Conservation (phyloP, 2,888 invertebrate species). For the Cylindroiulus punctatus region DNA sequence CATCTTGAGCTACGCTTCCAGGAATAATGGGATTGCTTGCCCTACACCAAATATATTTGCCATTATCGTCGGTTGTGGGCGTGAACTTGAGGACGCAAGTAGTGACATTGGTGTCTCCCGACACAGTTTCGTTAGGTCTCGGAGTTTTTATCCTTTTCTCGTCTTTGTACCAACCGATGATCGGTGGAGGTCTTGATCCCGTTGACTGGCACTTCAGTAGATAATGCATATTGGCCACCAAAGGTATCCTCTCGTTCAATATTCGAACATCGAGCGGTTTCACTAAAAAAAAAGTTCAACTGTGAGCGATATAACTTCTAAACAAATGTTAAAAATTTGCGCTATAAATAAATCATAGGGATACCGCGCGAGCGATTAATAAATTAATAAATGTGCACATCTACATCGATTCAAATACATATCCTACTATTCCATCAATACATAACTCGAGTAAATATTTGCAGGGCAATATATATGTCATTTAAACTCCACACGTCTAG, state of each 20-base stretch:
- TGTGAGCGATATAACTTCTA: too few species aligned
- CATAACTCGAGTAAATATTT: too few species aligned
- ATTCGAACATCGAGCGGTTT: constrained; percentile 83
- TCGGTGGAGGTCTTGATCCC: constrained; percentile 86
- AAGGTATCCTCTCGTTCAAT: constrained; percentile 81
- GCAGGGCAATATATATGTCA: too few species aligned
- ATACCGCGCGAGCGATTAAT: too few species aligned
- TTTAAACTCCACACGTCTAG: too few species aligned
- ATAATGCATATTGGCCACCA: constrained; percentile 84
- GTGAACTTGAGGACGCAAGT: constrained; percentile 61
- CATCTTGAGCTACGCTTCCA: constrained; percentile 61
- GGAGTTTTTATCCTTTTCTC: constrained; percentile 75
- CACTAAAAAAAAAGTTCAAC: constrained; percentile 70
- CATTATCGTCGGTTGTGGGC: constrained; percentile 61
- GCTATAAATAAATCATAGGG: too few species aligned
- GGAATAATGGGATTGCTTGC: constrained; percentile 62
- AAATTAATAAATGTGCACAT: too few species aligned
- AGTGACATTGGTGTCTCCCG: constrained; percentile 60
- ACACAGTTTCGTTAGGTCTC: constrained; percentile 60
- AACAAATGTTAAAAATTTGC: too few species aligned
- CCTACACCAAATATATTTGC: constrained; percentile 69
- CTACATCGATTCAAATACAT: too few species aligned
- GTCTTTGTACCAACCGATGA: constrained; percentile 87
- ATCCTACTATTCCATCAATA: too few species aligned
- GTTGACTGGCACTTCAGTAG: constrained; percentile 84